Percentiles rank a stretch among this genome's conserved stretches.
Conservation (phyloP, 2,113 vertebrate species). For the Alosa alosa region DNA sequence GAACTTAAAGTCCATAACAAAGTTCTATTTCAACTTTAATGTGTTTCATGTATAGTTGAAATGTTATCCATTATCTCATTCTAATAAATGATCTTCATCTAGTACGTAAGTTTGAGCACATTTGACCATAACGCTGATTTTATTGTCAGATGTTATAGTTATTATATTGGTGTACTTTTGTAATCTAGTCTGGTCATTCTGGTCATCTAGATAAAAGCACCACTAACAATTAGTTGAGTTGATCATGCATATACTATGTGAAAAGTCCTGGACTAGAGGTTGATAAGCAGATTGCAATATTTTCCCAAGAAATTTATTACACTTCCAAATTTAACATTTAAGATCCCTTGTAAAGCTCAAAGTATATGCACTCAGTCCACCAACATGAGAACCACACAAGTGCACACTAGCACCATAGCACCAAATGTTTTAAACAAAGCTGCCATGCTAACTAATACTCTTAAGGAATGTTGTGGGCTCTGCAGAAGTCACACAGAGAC, state of each 20-base stretch:
- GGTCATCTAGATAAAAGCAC: not conserved
- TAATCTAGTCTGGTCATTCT: not conserved
- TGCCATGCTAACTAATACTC: not conserved
- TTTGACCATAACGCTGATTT: not conserved
- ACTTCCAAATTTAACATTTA: not conserved
- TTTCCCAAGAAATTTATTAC: not conserved
- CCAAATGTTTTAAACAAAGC: slow-evolving; percentile 1
- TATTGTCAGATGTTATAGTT: not conserved
- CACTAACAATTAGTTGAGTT: not conserved
- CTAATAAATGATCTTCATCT: not conserved
- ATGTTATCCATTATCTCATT: not conserved
- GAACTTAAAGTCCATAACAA: not conserved
- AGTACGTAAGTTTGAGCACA: not conserved
- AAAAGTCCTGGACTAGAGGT: not conserved
- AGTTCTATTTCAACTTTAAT: not conserved
- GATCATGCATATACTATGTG: not conserved
- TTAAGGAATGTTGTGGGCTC: not conserved
- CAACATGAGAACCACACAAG: not conserved
- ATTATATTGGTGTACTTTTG: not conserved
- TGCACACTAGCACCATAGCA: not conserved
- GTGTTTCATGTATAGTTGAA: not conserved
- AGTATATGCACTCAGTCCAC: not conserved
- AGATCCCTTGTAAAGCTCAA: not conserved
- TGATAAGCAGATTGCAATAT: not conserved
- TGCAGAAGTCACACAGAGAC: not conserved